Base-by-base conservation (phyloP, 2,797 vertebrate genomes). In the Manis javanica region DNA sequence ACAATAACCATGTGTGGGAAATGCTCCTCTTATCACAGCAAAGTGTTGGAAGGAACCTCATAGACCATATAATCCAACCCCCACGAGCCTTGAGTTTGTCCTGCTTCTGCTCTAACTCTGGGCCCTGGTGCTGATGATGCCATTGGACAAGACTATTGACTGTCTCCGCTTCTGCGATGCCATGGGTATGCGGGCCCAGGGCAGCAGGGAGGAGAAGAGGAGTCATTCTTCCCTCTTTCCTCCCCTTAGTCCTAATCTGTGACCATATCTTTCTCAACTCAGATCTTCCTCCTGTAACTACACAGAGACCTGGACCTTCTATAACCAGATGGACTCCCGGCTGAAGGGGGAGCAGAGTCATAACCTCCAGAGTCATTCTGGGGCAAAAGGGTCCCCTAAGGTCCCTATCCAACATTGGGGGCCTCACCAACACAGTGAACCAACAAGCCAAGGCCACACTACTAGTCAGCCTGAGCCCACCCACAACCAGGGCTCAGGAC, bases 1-100 rank as follows among this genome's bases (percentile, higher is more conserved):
- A 4, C 19, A 39, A 19, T 2, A 29, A n/a, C 49, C 7, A 9
- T 0, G 0, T 0, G 11, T 57, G 55, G 71, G 68, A 68, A 71
- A 39, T 0, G 37, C 9, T 66, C 51, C 61, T 77, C 13, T 87
- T 26, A 9, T 77, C 26, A 19, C 37, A 68, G 78, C 14, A 21
- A 37, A 69, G 31, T n/a, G 29, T 7, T 34, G 49, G 61, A 57
- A 72, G 90, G 74, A 46, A 51, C 15, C 39, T 84, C n/a, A 1
- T 15, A 71, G 85, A 34, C n/a, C 71, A 8, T 0, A 51, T 12
- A 6, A 57, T 16, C 69, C 21, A 39, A 11, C 5, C 31, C 10
- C 64, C 31, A 29, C 5, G 31, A 37, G 57, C 75, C 9, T 14
- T 11, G 4, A 46, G n/a, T 46, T 6, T 13, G 16, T 46, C 14